Evolutionary conservation across 2,113 vertebrate genomes (phyloP), one percentile per base, ranked within the genome.

Genomic region (Chloebia gouldiae): DNA sequence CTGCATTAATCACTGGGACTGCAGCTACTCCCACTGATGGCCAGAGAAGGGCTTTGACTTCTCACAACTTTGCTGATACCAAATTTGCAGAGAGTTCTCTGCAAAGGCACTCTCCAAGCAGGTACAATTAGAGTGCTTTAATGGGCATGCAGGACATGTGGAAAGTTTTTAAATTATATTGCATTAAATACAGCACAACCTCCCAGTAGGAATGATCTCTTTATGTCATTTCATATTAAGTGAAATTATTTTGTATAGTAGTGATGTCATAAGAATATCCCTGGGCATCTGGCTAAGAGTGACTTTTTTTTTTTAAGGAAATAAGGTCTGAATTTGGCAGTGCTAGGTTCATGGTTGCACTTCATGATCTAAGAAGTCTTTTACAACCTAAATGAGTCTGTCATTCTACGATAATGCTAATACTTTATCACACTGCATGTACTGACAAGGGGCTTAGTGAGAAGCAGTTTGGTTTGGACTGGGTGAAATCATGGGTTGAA

Each of bases 1-100:
- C 81, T 44, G 44, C n/a, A 44, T 95, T 89, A 94, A 80, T 96
- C 95, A 93, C 63, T 33, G 25, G 57, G 20, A 23, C 57, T 90
- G 50, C 22, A 71, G 80, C 81, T 91, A 39, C 68, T 95, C 90
- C 86, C 42, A 59, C 72, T 33, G 19, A 61, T 2, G 17, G 59
- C 33, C 73, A 75, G 70, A 37, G 78, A 86, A 85, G 37, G 61
- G 33, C 68, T 19, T 20, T 4, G 0, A 30, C 37, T 83, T 90
- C 95, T 84, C 70, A 44, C 40, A 73, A 3, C 51, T 84, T 57
- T 39, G 81, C 37, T 89, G 80, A 69, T 86, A 60, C 57, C 13
- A 4, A 45, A 51, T 5, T 60, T 60, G 57, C 57, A 60, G 57
- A 56, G 49, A 72, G 22, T 20, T 65, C 33, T 35, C 50, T 30